Evolutionary conservation across 2,113 vertebrate genomes (phyloP), one percentile per base, ranked within the genome.

Genomic region (Uria lomvia): DNA sequence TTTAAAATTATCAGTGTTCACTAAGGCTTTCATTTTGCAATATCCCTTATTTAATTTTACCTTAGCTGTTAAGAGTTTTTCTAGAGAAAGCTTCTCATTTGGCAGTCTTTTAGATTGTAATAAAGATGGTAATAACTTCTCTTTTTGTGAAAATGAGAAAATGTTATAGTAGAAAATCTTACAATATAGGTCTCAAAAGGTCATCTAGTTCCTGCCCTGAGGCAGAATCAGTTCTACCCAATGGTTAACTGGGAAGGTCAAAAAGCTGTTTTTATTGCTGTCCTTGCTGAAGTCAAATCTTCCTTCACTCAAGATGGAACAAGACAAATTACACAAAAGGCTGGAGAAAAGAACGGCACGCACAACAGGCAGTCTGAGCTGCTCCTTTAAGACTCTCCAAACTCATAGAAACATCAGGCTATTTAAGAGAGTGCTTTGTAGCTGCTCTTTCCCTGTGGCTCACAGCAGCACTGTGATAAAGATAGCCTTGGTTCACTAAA

Each of bases 231-330:
- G n/a, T 76, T 83, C 42, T 58, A 83, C 17, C 30, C 19, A 77
- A 10, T 73, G 53, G 78, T 83, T 88, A 80, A 52, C 53, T 68
- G 36, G 70, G 88, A 73, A 88, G 67, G 59, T 80, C 88, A 94
- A 94, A 94, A 86, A 94, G 24, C 21, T 76, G 45, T 6, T 80
- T 92, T 95, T 94, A 86, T 70, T 93, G 40, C 40, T 79, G 24
- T 88, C 42, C 13, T 73, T 79, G 56, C 13, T 88, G 62, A 90
- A 80, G 76, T 88, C 36, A 90, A 50, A 88, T 79, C 86, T 90
- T 53, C 43, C 53, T 66, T 90, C 58, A 56, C 22, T 85, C 34
- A 83, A 82, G 58, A 72, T 1, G 53, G 58, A 94, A 72, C 26
- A 65, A 82, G 49, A n/a, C 40, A 83, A 86, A 94, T 79, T 90